phyloP scores from a whole-genome alignment of 2,113 vertebrate species.

The Hippolais icterina region DNA sequence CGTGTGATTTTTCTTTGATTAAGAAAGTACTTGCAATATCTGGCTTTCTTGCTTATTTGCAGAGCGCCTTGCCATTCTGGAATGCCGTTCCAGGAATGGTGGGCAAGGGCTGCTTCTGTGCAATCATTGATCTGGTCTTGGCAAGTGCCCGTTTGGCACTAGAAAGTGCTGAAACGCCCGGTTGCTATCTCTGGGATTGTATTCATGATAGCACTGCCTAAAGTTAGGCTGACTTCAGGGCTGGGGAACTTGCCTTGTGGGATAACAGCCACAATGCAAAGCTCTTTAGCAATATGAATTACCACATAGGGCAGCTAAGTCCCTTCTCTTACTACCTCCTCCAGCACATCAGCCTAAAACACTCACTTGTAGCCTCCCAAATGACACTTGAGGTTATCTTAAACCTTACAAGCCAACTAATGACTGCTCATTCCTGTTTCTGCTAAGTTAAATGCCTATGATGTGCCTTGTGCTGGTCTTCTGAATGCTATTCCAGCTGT shows the following conservation, averaged over 20 bases:
- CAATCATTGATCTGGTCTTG: conserved; percentile 47
- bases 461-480: not conserved
- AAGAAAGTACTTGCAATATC: not conserved
- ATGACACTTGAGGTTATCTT: not conserved
- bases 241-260: not conserved
- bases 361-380: not conserved
- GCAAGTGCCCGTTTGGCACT: not conserved
- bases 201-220: not conserved
- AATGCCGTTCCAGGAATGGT: conserved; percentile 2
- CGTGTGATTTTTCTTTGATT: not conserved
- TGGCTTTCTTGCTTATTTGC: conserved; percentile 36
- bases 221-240: not conserved
- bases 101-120: conserved; percentile 25
- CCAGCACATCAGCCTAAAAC: not conserved
- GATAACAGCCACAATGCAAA: not conserved
- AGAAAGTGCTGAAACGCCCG: conserved; percentile 22
- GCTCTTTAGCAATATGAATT: not conserved
- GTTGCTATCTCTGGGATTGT: not conserved
- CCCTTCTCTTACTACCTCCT: conserved; percentile 16
- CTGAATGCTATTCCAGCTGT: not conserved
- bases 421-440: not conserved
- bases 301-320: not conserved
- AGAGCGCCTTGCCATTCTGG: not conserved
- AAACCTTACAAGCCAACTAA: not conserved
- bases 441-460: not conserved